A percentile compares a stretch with the other conserved stretches of the same genome.
phyloP scores from a whole-genome alignment of 2,113 vertebrate genomes.

The Python bivittatus region DNA sequence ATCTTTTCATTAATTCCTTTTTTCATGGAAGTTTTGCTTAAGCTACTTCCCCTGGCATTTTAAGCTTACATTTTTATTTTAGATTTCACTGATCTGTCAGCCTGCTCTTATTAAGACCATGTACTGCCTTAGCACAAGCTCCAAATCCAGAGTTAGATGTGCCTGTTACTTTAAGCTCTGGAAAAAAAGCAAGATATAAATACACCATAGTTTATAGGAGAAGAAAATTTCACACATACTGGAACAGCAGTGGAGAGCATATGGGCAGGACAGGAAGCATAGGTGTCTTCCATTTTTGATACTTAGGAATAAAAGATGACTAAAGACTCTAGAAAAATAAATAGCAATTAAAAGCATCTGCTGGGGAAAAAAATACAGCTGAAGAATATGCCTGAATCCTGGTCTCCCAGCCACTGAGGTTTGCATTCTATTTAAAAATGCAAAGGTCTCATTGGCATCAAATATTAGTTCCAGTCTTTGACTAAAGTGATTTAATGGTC shows the following conservation, averaged over 20 bases:
- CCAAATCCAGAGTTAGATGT: background rate
- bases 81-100: background rate
- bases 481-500: slow-evolving; percentile 73
- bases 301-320: background rate
- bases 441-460: slow-evolving; percentile 47
- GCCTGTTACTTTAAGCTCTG: background rate
- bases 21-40: background rate
- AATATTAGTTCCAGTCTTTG: slow-evolving; percentile 67
- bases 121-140: background rate
- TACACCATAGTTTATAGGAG: background rate
- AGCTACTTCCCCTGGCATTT: background rate
- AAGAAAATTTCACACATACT: background rate
- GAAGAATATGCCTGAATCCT: slow-evolving; percentile 40
- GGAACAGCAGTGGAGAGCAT: background rate
- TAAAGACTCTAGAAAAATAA: slow-evolving; percentile 58
- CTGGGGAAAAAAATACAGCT: slow-evolving; percentile 38
- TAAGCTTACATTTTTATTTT: background rate
- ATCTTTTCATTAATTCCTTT: background rate
- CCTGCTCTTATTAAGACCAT: background rate
- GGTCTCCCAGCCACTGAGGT: slow-evolving; percentile 16
- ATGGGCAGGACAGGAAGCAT: background rate
- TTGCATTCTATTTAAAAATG: slow-evolving; percentile 69
- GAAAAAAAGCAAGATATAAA: background rate
- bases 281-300: background rate
- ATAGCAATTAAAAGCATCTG: slow-evolving; percentile 64